Percentiles rank a stretch among this genome's conserved stretches.
phyloP scores from a whole-genome alignment of 2,797 vertebrate genomes.

The Bufotes viridis region DNA sequence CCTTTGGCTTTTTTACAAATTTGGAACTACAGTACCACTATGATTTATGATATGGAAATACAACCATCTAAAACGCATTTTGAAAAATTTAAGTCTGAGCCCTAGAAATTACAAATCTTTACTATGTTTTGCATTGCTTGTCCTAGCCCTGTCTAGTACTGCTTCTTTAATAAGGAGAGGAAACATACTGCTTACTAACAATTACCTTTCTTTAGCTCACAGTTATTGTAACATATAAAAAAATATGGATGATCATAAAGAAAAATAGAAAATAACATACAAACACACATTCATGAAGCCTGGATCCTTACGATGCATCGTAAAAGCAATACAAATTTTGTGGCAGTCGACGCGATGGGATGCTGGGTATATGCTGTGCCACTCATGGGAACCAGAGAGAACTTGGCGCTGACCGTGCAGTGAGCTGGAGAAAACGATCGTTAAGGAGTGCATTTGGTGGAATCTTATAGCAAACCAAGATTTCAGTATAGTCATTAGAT shows the following conservation, averaged over 20 bases:
- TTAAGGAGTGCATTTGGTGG: conserved; percentile 7
- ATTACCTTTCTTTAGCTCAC: conserved; percentile 37
- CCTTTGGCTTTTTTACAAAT: background rate
- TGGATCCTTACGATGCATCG: conserved; percentile 47
- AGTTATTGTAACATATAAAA: conserved; percentile 34
- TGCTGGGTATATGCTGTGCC: conserved; percentile 1
- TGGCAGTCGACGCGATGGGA: conserved; percentile 13
- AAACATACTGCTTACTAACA: conserved; percentile 17
- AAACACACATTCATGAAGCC: conserved; percentile 62
- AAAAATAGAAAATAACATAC: conserved; percentile 49
- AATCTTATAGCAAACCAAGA: conserved; percentile 13
- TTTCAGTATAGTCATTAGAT: background rate
- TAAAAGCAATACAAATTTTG: conserved; percentile 12
- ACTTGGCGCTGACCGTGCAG: background rate
- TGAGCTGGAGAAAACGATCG: background rate
- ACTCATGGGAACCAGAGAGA: background rate
- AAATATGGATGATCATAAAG: conserved; percentile 53
- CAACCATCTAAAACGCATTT: background rate
- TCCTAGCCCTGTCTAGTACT: conserved; percentile 43
- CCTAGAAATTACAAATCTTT: background rate
- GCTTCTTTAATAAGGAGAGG: conserved; percentile 53
- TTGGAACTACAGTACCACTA: background rate
- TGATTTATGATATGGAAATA: background rate
- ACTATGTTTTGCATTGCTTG: conserved; percentile 20
- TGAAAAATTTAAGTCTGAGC: background rate